Evolutionary conservation across 2,888 invertebrate genomes (phyloP).

Genomic region (Drosophila parthenogenetica): DNA sequence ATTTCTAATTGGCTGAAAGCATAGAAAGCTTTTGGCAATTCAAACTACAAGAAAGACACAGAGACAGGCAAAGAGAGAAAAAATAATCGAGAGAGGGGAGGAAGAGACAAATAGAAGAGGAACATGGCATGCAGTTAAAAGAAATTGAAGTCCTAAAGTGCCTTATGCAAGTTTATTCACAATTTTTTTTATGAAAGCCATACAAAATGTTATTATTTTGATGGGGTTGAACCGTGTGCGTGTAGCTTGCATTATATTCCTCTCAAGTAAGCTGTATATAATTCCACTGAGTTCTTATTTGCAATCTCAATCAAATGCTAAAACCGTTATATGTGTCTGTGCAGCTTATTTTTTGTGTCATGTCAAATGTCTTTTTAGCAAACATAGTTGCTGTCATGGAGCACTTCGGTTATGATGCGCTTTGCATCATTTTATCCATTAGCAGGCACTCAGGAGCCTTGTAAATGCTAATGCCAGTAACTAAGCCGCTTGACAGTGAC

Average conservation of each 20-base stretch:
- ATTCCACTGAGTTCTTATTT: neutral
- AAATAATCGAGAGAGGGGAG: neutral
- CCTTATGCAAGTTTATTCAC: slow-evolving; percentile 13
- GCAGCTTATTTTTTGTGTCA: neutral
- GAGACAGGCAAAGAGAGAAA: neutral
- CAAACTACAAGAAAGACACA: slow-evolving; percentile 11
- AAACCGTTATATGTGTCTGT: slow-evolving; percentile 1
- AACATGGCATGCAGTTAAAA: slow-evolving; percentile 6
- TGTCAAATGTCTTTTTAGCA: neutral
- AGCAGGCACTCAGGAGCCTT: slow-evolving; percentile 40
- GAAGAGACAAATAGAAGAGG: neutral
- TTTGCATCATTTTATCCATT: slow-evolving; percentile 20
- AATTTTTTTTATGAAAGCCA: slow-evolving; percentile 3
- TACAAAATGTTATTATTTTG: slow-evolving; percentile 26
- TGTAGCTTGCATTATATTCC: neutral
- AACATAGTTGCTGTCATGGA: slow-evolving; percentile 8
- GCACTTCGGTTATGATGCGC: slow-evolving; percentile 16
- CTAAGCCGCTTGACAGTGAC: slow-evolving; percentile 45
- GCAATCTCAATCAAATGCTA: neutral
- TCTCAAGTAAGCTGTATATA: neutral
- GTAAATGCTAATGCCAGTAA: slow-evolving; percentile 48
- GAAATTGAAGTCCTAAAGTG: slow-evolving; percentile 21
- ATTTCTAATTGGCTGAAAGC: slow-evolving; percentile 54
- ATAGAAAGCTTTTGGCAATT: slow-evolving; percentile 43
- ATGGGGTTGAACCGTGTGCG: neutral